Evolutionary conservation across 2,888 invertebrate genomes (phyloP), one percentile per base, ranked within the genome.

Genomic region (Neoscelio sp.): DNA sequence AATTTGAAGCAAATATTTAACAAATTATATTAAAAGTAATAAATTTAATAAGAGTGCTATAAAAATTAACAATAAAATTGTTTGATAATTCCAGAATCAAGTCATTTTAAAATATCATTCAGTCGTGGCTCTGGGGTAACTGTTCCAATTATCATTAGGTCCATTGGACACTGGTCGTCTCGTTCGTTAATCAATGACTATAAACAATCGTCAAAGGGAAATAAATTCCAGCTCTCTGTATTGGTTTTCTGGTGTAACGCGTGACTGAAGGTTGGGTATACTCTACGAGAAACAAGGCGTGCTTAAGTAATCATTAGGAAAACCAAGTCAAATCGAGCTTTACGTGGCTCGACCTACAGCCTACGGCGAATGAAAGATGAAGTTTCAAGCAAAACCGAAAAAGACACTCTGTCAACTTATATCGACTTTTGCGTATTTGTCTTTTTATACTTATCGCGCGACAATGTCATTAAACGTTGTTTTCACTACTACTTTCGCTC

Each of bases 251-350:
- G 12, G 10, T 26, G 13, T 12, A n/a, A 46, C 13, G 46, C 46
- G 23, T 46, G 46, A 46, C 46, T 26, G 20, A 46, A 23, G 23
- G 26, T 46, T 46, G 26, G 5, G 8, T 42, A 42, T 15, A 42
- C 2, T n/a, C 10, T 26, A 46, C 23, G 23, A 46, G 20, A 26
- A 46, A 26, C 13, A 23, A 46, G 46, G 46, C 46, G 46, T 46
- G 46, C 26, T 46, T 46, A 46, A 46, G 46, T 46, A 46, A 46
- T 46, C 46, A 46, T 46, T 46, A 46, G 10, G 46, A 46, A 46
- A 46, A 46, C 26, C 46, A 23, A 23, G 13, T 20, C 46, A 12
- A 46, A 46, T 46, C 20, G 26, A 26, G 46, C 46, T 46, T 46
- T 26, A 23, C 26, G 26, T 46, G 12, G 7, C 38, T 15, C 38